Conservation (phyloP, 2,113 vertebrate species). For the Heliornis fulica region DNA sequence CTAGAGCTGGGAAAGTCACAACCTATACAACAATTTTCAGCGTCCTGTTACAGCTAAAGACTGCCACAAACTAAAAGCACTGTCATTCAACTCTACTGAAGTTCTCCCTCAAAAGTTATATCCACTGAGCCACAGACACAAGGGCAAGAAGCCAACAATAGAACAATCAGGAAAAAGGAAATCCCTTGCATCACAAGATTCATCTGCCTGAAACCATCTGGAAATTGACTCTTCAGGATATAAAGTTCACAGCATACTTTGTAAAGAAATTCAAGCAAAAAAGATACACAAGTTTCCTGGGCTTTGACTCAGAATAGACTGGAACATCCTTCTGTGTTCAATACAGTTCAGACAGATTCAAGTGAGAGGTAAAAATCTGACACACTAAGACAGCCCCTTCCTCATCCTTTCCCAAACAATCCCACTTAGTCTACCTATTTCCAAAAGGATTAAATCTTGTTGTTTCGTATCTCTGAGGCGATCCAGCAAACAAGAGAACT, state of each 20-base stretch:
- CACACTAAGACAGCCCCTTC: neutral
- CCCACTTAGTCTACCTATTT: neutral
- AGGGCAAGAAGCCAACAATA: constrained; percentile 59
- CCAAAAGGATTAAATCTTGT: neutral
- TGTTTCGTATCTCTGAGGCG: neutral
- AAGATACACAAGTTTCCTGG: constrained; percentile 56
- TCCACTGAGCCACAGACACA: neutral
- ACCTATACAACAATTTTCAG: neutral
- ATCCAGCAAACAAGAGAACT: neutral
- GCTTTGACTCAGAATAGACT: constrained; percentile 48
- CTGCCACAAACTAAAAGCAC: neutral
- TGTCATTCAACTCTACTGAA: neutral
- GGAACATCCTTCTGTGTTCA: constrained; percentile 4
- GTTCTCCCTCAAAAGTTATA: neutral
- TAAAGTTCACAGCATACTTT: constrained; percentile 60
- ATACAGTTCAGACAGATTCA: constrained; percentile 8
- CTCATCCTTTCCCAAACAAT: neutral
- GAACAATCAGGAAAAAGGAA: constrained; percentile 69
- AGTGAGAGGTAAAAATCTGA: constrained; percentile 1
- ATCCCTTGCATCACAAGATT: constrained; percentile 68
- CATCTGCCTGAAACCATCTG: constrained; percentile 65
- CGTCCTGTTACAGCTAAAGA: neutral
- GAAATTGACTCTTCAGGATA: constrained; percentile 67
- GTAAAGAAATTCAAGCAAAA: constrained; percentile 47
- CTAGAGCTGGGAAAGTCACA: neutral